A percentile compares a stretch with the other conserved stretches of the same genome.
phyloP scores from a whole-genome alignment of 2,888 invertebrate genomes.

The Dorcus hopei region DNA sequence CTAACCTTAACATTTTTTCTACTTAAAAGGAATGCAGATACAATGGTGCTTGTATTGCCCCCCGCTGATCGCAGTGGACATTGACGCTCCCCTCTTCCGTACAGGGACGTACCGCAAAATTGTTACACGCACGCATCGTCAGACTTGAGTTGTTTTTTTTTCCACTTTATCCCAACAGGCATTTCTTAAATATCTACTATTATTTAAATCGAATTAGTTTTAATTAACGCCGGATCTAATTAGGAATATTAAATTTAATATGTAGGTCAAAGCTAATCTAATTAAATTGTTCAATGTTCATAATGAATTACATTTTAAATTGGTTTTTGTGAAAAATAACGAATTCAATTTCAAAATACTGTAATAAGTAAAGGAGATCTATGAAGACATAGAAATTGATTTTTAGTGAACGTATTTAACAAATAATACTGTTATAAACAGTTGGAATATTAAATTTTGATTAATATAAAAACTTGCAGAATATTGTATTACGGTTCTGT shows the following conservation, averaged over 20 bases:
- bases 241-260: no score
- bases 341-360: no score
- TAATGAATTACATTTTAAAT: no score
- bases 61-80: conserved; percentile 22
- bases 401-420: not conserved
- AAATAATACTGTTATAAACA: not conserved
- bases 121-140: not conserved
- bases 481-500: conserved; percentile 23
- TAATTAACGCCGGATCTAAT: no score
- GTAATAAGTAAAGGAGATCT: no score
- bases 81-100: conserved; percentile 17
- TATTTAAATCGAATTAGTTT: no score
- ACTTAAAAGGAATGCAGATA: conserved; percentile 20
- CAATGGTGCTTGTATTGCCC: conserved; percentile 21
- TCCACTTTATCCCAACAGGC: no score
- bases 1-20: not conserved
- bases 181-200: no score
- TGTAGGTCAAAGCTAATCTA: no score
- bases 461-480: conserved; percentile 1
- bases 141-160: no score
- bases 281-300: no score
- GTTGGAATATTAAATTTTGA: not conserved
- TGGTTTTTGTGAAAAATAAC: no score
- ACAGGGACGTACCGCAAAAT: conserved; percentile 16
- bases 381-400: not conserved